Base-by-base conservation (phyloP, 2,797 vertebrate species). In the Mus caroli region DNA sequence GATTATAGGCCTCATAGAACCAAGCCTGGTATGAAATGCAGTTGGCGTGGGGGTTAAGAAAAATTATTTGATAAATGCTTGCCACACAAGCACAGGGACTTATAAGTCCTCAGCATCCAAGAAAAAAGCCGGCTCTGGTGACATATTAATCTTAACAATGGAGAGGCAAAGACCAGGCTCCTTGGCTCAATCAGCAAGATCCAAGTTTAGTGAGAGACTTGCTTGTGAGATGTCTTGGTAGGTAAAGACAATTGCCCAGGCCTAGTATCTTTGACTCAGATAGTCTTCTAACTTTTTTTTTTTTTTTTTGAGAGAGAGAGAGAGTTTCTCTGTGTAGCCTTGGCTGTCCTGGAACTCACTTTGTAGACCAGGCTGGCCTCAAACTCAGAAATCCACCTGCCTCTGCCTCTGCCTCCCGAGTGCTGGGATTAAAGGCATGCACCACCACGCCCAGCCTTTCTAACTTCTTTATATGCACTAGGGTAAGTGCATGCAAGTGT, bases 211-310 rank as follows among this genome's bases (percentile, higher is more conserved):
- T 67, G 31, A 67, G 56, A 73, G 14, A 14, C 46, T 85, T 71
- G 62, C 26, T 31, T 83, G 58, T 69, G 91, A 83, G 79, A 60
- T 76, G 82, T 92, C 82, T 84, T 64, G 60, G 58, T 84, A 84
- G 80, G 58, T 22, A 85, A 84, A 84, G 40, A 64, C 20, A 85
- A 19, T 50, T 85, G 62, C 40, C 9, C 8, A 82, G 37, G 13
- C n/a, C 22, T 82, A n/a, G 14, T 60, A 7, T 9, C 56, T 12
- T 34, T 67, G 46, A 67, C 62, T 64, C 17, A 85, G 20, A 43
- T 34, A 84, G 28, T 64, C 6, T 22, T 52, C 28, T 85, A 50
- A 50, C 31, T 67, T 67, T 62, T 64, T 31, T 28, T n/a, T n/a
- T n/a, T n/a, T n/a, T n/a, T n/a, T n/a, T n/a, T n/a, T n/a, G n/a